Percentiles rank a stretch among this genome's conserved stretches.
phyloP scores from a whole-genome alignment of 2,888 invertebrate species.

The Helleia helle region DNA sequence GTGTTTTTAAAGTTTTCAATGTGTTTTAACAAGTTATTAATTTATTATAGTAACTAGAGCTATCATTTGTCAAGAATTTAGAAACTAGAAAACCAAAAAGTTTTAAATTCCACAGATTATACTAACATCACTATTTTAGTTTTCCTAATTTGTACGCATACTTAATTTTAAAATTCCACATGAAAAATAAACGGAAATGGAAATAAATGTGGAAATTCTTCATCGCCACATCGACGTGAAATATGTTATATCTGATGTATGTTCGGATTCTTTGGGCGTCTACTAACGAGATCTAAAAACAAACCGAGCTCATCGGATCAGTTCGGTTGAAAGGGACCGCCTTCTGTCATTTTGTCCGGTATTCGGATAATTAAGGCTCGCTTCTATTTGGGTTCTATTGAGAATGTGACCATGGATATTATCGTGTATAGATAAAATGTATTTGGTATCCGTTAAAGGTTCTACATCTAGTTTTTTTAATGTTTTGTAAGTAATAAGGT shows the following conservation, averaged over 20 bases:
- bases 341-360: slow-evolving; percentile 42
- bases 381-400: slow-evolving; percentile 30
- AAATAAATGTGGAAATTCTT: slow-evolving; percentile 52
- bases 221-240: slow-evolving; percentile 46
- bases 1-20: too few relatives aligned
- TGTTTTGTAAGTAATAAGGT: too few relatives aligned
- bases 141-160: slow-evolving; percentile 19
- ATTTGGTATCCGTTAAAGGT: too few relatives aligned
- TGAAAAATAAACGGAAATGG: slow-evolving; percentile 24
- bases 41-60: too few relatives aligned
- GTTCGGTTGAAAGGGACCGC: slow-evolving; percentile 45
- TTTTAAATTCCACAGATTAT: too few relatives aligned
- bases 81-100: too few relatives aligned
- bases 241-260: slow-evolving; percentile 54
- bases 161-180: slow-evolving; percentile 47
- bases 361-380: slow-evolving; percentile 53
- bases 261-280: slow-evolving; percentile 40
- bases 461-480: too few relatives aligned
- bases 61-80: too few relatives aligned
- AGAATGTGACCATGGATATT: not conserved
- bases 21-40: too few relatives aligned
- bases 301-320: slow-evolving; percentile 36
- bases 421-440: not conserved
- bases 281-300: slow-evolving; percentile 59
- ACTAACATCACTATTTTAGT: not conserved